Evolutionary conservation across 2,797 vertebrate species (phyloP).

Genomic region (Falco peregrinus): DNA sequence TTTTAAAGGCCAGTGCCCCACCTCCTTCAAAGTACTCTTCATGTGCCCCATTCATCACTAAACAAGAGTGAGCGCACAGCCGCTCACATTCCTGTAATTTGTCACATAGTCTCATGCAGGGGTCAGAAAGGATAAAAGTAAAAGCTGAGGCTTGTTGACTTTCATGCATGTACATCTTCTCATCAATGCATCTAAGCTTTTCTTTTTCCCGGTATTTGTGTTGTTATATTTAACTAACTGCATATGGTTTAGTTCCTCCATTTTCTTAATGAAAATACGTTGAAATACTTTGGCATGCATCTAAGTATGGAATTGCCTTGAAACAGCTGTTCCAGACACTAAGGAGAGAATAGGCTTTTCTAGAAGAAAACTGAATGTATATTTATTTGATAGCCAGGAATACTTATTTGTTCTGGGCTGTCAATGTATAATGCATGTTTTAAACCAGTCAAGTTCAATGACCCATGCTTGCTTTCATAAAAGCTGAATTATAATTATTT

Average conservation of each 20-base stretch:
- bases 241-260: background rate
- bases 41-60: fast-evolving
- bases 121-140: background rate
- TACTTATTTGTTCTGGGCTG: background rate
- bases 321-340: background rate
- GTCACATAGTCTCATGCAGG: background rate
- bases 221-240: background rate
- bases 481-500: background rate
- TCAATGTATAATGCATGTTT: background rate
- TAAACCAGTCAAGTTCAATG: background rate
- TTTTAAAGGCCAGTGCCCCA: background rate
- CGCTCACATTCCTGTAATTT: background rate
- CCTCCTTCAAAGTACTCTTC: background rate
- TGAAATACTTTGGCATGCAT: background rate
- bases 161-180: background rate
- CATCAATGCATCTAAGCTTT: background rate
- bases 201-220: background rate
- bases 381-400: background rate
- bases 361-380: background rate
- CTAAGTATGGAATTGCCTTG: background rate
- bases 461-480: background rate
- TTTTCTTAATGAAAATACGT: background rate
- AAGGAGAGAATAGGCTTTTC: background rate
- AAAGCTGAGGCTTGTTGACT: background rate
- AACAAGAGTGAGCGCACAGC: background rate